Conservation (phyloP, 2,113 vertebrate species). For the Cercocebus atys region DNA sequence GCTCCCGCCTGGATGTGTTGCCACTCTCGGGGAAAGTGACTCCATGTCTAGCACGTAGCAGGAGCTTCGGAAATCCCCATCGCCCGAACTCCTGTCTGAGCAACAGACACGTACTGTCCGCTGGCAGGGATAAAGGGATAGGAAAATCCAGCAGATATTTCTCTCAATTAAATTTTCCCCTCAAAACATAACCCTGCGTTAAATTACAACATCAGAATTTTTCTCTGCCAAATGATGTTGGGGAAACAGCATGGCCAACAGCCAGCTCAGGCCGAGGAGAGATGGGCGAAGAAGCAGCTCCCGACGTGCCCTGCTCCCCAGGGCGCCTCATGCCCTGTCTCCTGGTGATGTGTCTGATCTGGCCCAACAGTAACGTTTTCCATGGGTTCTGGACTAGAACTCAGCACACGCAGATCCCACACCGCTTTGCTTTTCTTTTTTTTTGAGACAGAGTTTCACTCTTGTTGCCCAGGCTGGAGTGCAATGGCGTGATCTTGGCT, state of each 20-base stretch:
- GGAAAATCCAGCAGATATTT: not conserved
- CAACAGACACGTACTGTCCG: not conserved
- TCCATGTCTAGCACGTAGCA: rapidly evolving
- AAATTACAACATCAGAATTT: not conserved
- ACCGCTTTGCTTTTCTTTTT: not conserved
- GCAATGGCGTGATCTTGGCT: too few relatives aligned
- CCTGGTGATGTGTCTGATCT: not conserved
- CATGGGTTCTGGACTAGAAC: not conserved
- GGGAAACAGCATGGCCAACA: not conserved
- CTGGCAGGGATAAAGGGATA: not conserved
- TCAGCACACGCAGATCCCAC: not conserved
- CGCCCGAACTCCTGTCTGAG: not conserved
- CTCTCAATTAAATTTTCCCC: not conserved
- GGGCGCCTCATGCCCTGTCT: not conserved
- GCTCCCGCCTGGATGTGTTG: not conserved
- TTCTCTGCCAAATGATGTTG: not conserved
- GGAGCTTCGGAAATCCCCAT: not conserved
- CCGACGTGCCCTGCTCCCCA: too few relatives aligned
- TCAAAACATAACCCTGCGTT: not conserved
- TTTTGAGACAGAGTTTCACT: too few relatives aligned
- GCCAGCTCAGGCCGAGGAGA: not conserved
- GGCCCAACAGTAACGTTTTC: not conserved
- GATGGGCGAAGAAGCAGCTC: not conserved
- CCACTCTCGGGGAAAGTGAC: rapidly evolving
- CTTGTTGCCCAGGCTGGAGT: too few relatives aligned